Evolutionary conservation across 2,888 invertebrate species (phyloP), one percentile per base, ranked within the genome.

Genomic region (Tetrapedia diversipes): DNA sequence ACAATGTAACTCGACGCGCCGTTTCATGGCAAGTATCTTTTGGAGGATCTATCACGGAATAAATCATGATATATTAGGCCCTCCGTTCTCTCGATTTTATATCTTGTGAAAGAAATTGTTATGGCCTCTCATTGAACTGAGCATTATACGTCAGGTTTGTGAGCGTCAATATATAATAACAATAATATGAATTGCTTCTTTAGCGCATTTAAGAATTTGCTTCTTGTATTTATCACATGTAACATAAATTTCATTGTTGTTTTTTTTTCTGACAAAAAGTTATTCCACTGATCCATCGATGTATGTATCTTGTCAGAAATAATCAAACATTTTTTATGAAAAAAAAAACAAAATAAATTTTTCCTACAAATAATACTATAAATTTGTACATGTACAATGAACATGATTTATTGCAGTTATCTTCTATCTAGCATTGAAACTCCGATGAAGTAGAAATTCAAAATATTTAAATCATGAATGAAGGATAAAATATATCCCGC

Each of bases 1-100:
- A 72, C 79, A 63, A 82, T 77, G 69, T 69, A 80, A 77, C 84
- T 68, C 82, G 74, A 74, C 54, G 66, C 47, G 51, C 61, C 56
- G 64, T 65, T 75, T 47, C 72, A 72, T 60, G 60, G 53, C 32
- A 54, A 75, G 39, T 77, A 69, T 76, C 77, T 75, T 61, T 19
- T 49, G 29, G 10, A 7, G 22, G 29, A 64, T 74, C 74, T 74
- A 51, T 63, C 73, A 41, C 29, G 11, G 41, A 73, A 74, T 74
- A 66, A 76, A 76, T 75, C 61, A 37, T 43, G 63, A 67, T 69
- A 54, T 51, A 70, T 73, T 70, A 70, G 37, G 34, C 49, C 54
- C 29, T 63, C 27, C 7, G 29, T 32, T 45, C 34, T 16, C 16
- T 37, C 56, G 14, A 45, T 73, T 63, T 71, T 54, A 59, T 54